Evolutionary conservation across 2,797 vertebrate species (phyloP).

Genomic region (Tragopan temminckii): DNA sequence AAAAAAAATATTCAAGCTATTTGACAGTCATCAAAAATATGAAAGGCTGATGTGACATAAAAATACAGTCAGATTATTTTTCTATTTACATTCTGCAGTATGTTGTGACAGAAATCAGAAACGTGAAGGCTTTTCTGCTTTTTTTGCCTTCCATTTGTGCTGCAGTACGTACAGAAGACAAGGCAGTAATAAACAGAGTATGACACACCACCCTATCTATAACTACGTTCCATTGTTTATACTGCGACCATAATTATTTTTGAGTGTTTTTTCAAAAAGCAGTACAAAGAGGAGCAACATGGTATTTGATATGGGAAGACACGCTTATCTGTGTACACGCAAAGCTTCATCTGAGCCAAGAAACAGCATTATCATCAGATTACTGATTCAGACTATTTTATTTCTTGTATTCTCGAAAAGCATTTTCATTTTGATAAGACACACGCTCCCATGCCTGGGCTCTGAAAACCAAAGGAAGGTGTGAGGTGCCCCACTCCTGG

Average conservation of each 20-base stretch:
- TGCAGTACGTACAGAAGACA: rapidly evolving
- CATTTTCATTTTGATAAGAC: not conserved
- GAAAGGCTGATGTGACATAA: not conserved
- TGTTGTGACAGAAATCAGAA: not conserved
- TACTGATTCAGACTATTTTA: not conserved
- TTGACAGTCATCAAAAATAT: not conserved
- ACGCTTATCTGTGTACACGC: not conserved
- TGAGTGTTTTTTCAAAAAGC: not conserved
- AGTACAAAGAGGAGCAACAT: not conserved
- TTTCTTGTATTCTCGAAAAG: not conserved
- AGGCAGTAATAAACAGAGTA: not conserved
- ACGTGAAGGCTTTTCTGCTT: not conserved
- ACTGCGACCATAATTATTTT: not conserved
- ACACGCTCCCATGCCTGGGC: not conserved
- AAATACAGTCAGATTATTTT: not conserved
- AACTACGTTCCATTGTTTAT: not conserved
- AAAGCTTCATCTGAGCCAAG: not conserved
- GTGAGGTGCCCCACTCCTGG: not conserved
- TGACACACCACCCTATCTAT: not conserved
- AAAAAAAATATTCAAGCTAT: not conserved
- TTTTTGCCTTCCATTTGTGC: not conserved
- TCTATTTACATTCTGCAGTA: not conserved
- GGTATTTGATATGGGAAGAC: not conserved
- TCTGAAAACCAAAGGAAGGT: not conserved
- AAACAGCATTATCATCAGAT: not conserved